phyloP scores from a whole-genome alignment of 2,888 invertebrate species.

The Dasysyrphus albostriatus region DNA sequence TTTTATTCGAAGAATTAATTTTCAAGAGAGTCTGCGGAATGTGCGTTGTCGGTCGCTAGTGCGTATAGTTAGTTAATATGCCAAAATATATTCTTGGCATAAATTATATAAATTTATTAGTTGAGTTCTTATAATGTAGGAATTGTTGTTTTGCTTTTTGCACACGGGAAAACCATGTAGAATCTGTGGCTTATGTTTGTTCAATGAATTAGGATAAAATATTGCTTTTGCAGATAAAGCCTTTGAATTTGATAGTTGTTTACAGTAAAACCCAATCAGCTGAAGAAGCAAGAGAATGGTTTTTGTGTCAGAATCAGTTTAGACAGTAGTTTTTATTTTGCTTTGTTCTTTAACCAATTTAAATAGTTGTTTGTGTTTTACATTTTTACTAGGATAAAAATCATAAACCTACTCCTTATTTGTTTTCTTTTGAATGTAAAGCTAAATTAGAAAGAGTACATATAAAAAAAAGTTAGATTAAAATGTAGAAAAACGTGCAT shows the following conservation, averaged over 20 bases:
- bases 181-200: constrained; percentile 26
- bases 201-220: constrained; percentile 32
- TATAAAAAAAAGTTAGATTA: too few species aligned
- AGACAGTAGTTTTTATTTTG: too few species aligned
- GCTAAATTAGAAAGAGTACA: too few species aligned
- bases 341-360: too few species aligned
- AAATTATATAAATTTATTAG: constrained; percentile 12
- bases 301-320: too few species aligned
- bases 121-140: background rate
- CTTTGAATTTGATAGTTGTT: background rate
- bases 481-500: too few species aligned
- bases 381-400: too few species aligned
- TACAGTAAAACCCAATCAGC: constrained; percentile 10
- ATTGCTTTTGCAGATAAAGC: constrained; percentile 1
- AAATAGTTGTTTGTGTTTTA: too few species aligned
- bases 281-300: background rate
- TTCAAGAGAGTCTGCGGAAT: background rate
- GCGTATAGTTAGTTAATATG: background rate
- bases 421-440: too few species aligned
- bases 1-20: background rate
- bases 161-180: constrained; percentile 8
- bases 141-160: constrained; percentile 13
- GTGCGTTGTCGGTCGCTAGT: too few species aligned
- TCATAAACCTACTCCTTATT: too few species aligned
- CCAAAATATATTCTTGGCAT: constrained; percentile 1